A percentile compares a stretch with the other conserved stretches of the same genome.
These are phyloP conservation scores for Aldrovandia affinis DNA, from an alignment of 2,797 vertebrate species.

Conservation along the genomic window DNA sequence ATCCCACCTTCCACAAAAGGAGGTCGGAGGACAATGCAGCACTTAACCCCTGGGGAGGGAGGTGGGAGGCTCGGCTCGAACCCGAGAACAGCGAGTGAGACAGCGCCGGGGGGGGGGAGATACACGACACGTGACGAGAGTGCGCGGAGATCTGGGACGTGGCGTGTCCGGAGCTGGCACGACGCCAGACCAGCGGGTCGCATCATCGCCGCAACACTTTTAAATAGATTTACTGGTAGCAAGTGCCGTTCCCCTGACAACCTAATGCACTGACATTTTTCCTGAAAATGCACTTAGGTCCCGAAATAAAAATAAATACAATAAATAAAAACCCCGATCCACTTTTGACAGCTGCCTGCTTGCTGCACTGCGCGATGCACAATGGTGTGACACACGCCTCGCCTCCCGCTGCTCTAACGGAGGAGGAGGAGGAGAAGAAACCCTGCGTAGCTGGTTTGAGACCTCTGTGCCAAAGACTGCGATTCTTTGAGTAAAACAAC, in stretches of 20 bases:
- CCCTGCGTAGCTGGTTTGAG: too few relatives aligned
- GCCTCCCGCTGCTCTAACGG: too few relatives aligned
- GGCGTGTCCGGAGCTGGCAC: not conserved
- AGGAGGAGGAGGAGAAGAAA: not conserved
- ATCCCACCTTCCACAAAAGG: not conserved
- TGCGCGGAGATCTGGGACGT: not conserved
- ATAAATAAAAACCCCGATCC: not conserved
- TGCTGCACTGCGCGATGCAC: not conserved
- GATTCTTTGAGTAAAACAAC: too few relatives aligned
- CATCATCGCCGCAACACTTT: too few relatives aligned
- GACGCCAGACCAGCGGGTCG: not conserved
- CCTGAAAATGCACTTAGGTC: not conserved
- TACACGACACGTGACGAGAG: not conserved
- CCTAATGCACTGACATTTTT: not conserved
- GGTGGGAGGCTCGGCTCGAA: not conserved
- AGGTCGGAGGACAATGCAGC: not conserved
- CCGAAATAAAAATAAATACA: too few relatives aligned
- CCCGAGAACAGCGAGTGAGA: not conserved
- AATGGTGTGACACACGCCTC: not conserved
- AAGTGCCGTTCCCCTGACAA: slow-evolving; percentile 5
- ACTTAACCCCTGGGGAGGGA: not conserved
- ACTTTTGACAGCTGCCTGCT: not conserved
- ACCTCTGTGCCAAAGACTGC: too few relatives aligned
- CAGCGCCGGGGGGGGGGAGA: not conserved
- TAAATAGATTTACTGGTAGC: too few relatives aligned